These are phyloP conservation scores for Acanthopleura granulata DNA, from an alignment of 2,888 invertebrate genomes.

Conservation along the genomic window DNA sequence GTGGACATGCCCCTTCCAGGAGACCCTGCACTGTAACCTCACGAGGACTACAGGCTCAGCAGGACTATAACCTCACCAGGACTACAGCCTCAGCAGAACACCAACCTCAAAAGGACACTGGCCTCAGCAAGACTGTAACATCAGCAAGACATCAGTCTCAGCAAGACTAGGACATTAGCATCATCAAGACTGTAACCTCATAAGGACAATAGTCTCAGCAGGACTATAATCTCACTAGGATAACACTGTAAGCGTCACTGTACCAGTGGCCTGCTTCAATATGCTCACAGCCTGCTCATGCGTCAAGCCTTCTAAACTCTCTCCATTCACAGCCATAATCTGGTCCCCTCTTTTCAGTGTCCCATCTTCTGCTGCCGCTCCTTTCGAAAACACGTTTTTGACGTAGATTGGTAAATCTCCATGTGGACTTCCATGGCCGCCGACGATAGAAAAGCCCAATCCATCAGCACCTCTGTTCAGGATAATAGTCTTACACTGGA, in stretches of 20 bases:
- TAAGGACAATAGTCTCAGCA: no score
- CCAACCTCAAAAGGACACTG: no score
- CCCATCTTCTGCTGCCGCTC: slow-evolving; percentile 86
- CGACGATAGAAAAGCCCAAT: slow-evolving; percentile 75
- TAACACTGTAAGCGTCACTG: slow-evolving; percentile 71
- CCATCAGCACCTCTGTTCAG: slow-evolving; percentile 73
- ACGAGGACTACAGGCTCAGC: no score
- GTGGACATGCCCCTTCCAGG: no score
- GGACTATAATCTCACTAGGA: slow-evolving; percentile 36
- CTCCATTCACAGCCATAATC: slow-evolving; percentile 90
- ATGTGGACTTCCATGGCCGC: slow-evolving; percentile 72
- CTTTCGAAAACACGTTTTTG: slow-evolving; percentile 76
- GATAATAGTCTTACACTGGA: slow-evolving; percentile 65
- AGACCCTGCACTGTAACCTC: no score
- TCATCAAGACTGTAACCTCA: no score
- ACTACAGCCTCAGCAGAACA: no score
- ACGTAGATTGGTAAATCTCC: slow-evolving; percentile 74
- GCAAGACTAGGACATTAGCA: no score
- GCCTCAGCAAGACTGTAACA: no score
- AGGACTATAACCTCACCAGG: no score
- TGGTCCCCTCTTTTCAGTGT: slow-evolving; percentile 92
- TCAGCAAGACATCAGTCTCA: no score
- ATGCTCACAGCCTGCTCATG: slow-evolving; percentile 90
- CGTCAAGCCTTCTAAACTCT: slow-evolving; percentile 74
- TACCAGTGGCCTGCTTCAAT: slow-evolving; percentile 77